Conservation (phyloP, 2,113 vertebrate genomes). For the Antechinus flavipes region DNA sequence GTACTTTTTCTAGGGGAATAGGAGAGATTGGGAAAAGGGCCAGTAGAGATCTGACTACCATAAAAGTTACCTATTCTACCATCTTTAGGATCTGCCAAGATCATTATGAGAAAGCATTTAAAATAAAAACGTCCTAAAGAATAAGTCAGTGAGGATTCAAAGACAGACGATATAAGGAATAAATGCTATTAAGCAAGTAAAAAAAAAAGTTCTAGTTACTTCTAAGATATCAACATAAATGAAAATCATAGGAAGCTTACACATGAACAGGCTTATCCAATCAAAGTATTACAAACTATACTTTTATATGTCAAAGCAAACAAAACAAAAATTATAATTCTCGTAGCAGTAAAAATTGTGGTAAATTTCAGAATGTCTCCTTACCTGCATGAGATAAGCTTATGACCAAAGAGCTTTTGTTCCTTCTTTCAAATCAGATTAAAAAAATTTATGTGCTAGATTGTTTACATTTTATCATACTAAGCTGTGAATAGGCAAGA, state of each 20-base stretch:
- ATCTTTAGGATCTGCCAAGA: background rate
- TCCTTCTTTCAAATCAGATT: conserved; percentile 36
- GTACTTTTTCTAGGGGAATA: background rate
- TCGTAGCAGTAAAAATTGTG: background rate
- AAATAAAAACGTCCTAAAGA: background rate
- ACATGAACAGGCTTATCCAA: background rate
- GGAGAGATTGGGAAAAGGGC: background rate
- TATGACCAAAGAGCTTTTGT: background rate
- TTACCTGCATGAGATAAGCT: background rate
- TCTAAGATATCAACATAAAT: background rate
- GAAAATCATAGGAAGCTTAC: background rate
- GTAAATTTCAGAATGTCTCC: background rate
- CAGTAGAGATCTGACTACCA: background rate
- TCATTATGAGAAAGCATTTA: background rate
- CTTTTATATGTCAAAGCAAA: background rate
- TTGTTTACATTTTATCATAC: conserved; percentile 49
- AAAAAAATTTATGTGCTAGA: conserved; percentile 9
- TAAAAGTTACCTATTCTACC: background rate
- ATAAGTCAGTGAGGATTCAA: background rate
- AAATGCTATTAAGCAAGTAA: background rate
- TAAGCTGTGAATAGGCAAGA: conserved; percentile 57
- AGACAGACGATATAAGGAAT: background rate
- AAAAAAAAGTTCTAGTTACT: background rate
- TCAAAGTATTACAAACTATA: background rate
- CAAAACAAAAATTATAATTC: background rate